phyloP scores from a whole-genome alignment of 2,113 vertebrate species.

The Forbesichthys agassizii region DNA sequence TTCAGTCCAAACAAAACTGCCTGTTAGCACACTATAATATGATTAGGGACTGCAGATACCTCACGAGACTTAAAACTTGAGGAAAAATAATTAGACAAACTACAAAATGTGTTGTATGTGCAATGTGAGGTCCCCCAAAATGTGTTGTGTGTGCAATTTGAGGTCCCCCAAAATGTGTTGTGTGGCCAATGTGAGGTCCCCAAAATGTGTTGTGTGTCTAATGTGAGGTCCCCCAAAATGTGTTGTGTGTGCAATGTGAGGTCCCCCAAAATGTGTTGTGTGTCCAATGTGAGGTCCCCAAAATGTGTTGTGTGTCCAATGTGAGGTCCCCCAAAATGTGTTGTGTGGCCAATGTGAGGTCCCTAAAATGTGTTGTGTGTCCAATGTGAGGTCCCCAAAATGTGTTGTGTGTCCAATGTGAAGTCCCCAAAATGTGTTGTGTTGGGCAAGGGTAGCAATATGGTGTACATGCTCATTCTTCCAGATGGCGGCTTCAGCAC shows the following conservation, averaged over 20 bases:
- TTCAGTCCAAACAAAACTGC: constrained; percentile 36
- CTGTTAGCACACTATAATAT: constrained; percentile 34
- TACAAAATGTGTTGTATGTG: neutral
- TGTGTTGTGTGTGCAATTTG: too few species aligned
- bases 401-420: neutral
- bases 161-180: neutral
- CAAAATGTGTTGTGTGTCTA: too few species aligned
- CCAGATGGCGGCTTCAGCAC: too few species aligned
- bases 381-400: neutral
- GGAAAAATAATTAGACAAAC: constrained; percentile 8
- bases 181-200: neutral
- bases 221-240: too few species aligned
- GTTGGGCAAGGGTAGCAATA: too few species aligned
- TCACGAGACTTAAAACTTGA: constrained; percentile 32
- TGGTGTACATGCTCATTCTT: too few species aligned
- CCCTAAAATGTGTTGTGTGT: too few species aligned
- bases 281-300: neutral
- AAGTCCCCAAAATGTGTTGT: too few species aligned
- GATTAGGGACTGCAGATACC: constrained; percentile 28
- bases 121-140: too few species aligned
- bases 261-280: too few species aligned
- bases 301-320: neutral
- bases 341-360: neutral
- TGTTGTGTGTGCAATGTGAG: too few species aligned
- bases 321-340: neutral